A percentile compares a stretch with the other conserved stretches of the same genome.
Conservation (phyloP, 2,797 vertebrate species). For the Pachyuromys duprasi region DNA sequence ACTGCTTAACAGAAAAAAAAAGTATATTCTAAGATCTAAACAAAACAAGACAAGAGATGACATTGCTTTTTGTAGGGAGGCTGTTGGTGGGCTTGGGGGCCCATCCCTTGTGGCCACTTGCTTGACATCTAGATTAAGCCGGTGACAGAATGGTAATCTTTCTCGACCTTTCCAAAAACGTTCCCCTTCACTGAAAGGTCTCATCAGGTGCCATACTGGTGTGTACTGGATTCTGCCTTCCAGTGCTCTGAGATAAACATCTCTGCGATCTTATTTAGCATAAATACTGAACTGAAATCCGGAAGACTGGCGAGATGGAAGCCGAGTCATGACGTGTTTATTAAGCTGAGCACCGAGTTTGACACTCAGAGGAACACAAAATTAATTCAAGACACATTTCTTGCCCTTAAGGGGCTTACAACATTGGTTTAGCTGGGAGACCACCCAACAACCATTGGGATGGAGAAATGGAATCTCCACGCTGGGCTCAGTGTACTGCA, state of each 20-base stretch:
- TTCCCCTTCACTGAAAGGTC: background rate
- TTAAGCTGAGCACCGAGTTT: conserved; percentile 65
- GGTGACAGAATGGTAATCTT: background rate
- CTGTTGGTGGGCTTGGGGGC: background rate
- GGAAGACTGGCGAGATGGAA: conserved; percentile 44
- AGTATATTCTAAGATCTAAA: background rate
- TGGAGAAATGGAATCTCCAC: conserved; percentile 71
- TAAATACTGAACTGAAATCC: conserved; percentile 49
- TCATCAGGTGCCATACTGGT: background rate
- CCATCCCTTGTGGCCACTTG: background rate
- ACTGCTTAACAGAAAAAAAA: background rate
- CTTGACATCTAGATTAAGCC: background rate
- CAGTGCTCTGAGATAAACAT: conserved; percentile 42
- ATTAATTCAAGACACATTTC: conserved; percentile 76
- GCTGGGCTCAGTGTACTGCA: conserved; percentile 44
- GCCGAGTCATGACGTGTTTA: conserved; percentile 68
- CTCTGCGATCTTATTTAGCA: conserved; percentile 2
- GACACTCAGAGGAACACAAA: conserved; percentile 65
- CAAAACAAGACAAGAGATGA: background rate
- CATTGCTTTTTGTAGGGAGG: background rate
- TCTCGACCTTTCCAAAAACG: background rate
- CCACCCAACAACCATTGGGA: conserved; percentile 66
- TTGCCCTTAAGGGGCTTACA: conserved; percentile 67
- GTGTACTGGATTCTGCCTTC: background rate
- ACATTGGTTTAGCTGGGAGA: conserved; percentile 57